These are phyloP conservation scores for Megaustenia siamemsis DNA, from an alignment of 2,888 invertebrate genomes.

Conservation along the genomic window DNA sequence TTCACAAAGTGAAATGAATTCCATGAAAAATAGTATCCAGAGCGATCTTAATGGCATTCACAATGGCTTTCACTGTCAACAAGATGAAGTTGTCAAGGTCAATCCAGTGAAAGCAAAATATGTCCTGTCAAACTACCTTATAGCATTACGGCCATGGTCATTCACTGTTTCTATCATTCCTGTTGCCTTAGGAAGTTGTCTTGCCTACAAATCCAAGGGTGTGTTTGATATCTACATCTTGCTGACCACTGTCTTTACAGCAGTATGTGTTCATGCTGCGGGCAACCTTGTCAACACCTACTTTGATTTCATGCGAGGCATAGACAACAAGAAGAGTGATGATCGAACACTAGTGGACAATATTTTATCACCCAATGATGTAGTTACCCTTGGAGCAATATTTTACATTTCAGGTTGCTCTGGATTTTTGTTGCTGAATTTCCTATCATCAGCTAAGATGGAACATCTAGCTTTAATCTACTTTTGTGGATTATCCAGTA, in stretches of 20 bases:
- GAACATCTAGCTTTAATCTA: slow-evolving; percentile 96
- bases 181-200: slow-evolving; percentile 91
- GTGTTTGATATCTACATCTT: slow-evolving; percentile 87
- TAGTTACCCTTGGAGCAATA: slow-evolving; percentile 92
- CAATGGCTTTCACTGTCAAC: not conserved
- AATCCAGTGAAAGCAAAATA: not conserved
- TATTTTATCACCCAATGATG: slow-evolving; percentile 89
- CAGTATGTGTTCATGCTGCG: slow-evolving; percentile 95
- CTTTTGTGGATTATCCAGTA: slow-evolving; percentile 95
- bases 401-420: slow-evolving; percentile 92
- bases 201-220: slow-evolving; percentile 88
- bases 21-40: not conserved
- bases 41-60: not conserved
- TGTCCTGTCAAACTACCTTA: slow-evolving; percentile 63
- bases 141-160: slow-evolving; percentile 96
- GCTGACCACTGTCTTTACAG: slow-evolving; percentile 90
- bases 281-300: slow-evolving; percentile 98
- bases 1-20: not conserved
- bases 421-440: slow-evolving; percentile 88
- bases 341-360: slow-evolving; percentile 97
- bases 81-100: slow-evolving; percentile 1
- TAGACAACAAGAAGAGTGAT: slow-evolving; percentile 92
- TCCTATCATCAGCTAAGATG: slow-evolving; percentile 93
- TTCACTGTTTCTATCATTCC: slow-evolving; percentile 94
- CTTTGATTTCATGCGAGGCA: slow-evolving; percentile 95